Evolutionary conservation across 2,113 vertebrate species (phyloP).

Genomic region (Sceloporus undulatus): DNA sequence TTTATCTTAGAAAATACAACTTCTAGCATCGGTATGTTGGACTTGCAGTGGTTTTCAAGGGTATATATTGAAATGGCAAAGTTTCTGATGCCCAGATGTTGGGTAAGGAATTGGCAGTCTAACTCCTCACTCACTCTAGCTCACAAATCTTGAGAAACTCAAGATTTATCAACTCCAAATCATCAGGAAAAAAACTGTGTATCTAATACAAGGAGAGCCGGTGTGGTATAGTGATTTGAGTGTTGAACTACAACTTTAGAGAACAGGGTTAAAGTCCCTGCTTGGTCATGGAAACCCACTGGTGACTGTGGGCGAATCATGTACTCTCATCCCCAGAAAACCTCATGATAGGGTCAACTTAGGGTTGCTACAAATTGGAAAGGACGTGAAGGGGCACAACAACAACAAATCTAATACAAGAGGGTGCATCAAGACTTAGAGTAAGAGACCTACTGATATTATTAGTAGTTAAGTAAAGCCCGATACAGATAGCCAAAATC

Average conservation of each 20-base stretch:
- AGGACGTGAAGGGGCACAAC: too few species aligned
- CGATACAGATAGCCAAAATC: too few species aligned
- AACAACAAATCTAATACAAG: background rate
- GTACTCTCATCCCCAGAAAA: too few species aligned
- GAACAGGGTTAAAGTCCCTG: too few species aligned
- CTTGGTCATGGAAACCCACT: too few species aligned
- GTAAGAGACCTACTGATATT: background rate
- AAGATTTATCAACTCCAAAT: background rate
- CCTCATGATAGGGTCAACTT: too few species aligned
- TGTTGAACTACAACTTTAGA: too few species aligned
- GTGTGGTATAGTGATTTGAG: too few species aligned
- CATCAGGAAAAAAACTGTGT: constrained; percentile 14
- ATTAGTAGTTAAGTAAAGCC: too few species aligned
- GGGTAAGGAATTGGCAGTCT: constrained; percentile 24
- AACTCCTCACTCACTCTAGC: constrained; percentile 38
- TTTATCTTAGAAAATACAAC: background rate
- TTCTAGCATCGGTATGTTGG: background rate
- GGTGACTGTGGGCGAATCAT: too few species aligned
- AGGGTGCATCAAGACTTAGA: background rate
- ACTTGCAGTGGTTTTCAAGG: background rate
- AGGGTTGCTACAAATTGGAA: too few species aligned
- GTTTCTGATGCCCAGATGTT: background rate
- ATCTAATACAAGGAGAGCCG: too few species aligned
- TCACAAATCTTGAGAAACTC: constrained; percentile 35
- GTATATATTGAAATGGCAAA: background rate